These are phyloP conservation scores for Aphidoletes aphidimyza DNA, from an alignment of 2,888 invertebrate genomes.

Conservation along the genomic window DNA sequence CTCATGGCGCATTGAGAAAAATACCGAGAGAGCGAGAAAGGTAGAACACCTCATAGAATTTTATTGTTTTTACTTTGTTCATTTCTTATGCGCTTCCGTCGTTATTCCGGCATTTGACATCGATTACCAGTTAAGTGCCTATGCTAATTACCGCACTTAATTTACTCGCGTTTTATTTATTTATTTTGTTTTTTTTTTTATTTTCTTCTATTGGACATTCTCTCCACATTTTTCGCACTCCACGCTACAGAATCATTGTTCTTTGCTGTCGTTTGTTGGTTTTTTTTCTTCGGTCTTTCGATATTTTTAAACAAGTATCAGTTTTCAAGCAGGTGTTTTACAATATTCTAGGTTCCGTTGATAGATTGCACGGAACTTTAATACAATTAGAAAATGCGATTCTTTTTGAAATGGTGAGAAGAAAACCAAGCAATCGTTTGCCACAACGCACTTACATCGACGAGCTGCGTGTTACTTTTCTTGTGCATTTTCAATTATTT, in stretches of 20 bases:
- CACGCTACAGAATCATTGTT: neutral
- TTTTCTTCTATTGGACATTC: conserved; percentile 12
- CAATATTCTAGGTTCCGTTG: conserved; percentile 17
- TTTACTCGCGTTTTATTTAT: no score
- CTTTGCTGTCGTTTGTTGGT: no score
- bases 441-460: no score
- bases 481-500: conserved; percentile 27
- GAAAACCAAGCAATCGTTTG: neutral
- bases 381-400: neutral
- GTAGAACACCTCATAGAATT: no score
- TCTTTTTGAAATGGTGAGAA: conserved; percentile 13
- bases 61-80: conserved; percentile 13
- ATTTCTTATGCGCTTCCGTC: neutral
- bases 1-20: no score
- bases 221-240: conserved; percentile 16
- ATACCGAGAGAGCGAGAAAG: no score
- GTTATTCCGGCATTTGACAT: neutral
- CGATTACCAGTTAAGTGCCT: neutral
- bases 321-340: neutral
- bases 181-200: no score
- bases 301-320: neutral
- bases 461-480: neutral
- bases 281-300: neutral
- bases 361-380: neutral
- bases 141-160: neutral